Base-by-base conservation (phyloP, 1,140 invertebrate species). In the Trachelipus rathkii region DNA sequence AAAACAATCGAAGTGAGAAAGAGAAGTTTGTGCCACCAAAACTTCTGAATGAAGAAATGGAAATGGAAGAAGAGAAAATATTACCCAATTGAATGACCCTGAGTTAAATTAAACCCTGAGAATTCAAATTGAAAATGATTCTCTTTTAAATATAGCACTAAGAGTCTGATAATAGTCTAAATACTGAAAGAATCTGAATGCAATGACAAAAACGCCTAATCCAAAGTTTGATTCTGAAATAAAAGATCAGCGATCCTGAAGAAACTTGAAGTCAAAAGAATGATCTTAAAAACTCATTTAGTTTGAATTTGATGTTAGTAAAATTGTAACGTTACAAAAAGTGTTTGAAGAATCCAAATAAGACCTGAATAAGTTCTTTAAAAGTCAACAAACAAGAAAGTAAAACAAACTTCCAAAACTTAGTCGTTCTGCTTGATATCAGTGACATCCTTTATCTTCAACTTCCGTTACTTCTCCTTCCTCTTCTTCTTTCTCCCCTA, bases 1-100 rank as follows among this genome's bases (percentile, higher is more conserved):
- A 60, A 60, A 60, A 60, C 50, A 60, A 60, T 60, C 50, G 50
- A 60, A 60, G 50, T 60, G 50, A 60, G 50, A 60, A 60, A 60
- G n/a, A 60, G 8, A 60, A 60, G 11, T 60, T 60, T 8, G 50
- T 60, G 11, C 50, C 50, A 60, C 8, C 50, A n/a, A 60, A 60
- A 4, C 8, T 60, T 60, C 50, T 4, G 8, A 60, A 60, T 60
- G 50, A 60, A 60, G 50, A 13, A 60, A 60, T 15, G 50, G 50
- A 60, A 60, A 60, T 4, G 50, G 50, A 8, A 60, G 19, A 60
- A 8, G 8, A 19, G 8, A 60, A 60, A 60, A 60, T 60, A 60
- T 60, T 1, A 19, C 50, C 50, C 50, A 60, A 60, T 60, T 60
- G 19, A 60, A 60, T 60, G 50, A 60, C 19, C 3, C 11, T 19